phyloP scores from a whole-genome alignment of 2,888 invertebrate species.

The Synanthedon andrenaeformis region DNA sequence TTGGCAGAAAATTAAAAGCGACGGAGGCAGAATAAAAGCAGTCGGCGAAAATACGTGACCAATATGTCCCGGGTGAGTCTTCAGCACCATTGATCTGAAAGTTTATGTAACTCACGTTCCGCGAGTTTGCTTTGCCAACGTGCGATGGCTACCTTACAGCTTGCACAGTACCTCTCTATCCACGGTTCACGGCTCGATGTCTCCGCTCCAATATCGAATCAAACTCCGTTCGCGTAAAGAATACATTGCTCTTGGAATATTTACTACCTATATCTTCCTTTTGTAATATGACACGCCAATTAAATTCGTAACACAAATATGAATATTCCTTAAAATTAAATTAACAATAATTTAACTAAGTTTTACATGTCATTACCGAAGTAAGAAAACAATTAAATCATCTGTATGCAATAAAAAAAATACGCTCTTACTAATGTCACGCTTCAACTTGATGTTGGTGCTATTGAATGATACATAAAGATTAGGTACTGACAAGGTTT shows the following conservation, averaged over 20 bases:
- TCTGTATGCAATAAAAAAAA: no score
- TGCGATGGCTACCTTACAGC: constrained; percentile 48
- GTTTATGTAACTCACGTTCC: constrained; percentile 57
- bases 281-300: no score
- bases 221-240: constrained; percentile 36
- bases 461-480: no score
- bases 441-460: no score
- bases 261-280: neutral
- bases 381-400: no score
- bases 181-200: constrained; percentile 21
- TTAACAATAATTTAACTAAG: no score
- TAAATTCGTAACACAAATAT: no score
- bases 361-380: no score
- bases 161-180: neutral
- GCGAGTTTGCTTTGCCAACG: constrained; percentile 59
- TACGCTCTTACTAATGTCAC: no score
- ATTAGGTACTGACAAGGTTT: no score
- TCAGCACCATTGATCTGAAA: constrained; percentile 24
- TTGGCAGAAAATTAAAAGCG: constrained; percentile 54
- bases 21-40: constrained; percentile 53
- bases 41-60: constrained; percentile 57
- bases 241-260: constrained; percentile 17
- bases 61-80: constrained; percentile 49
- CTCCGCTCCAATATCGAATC: constrained; percentile 42
- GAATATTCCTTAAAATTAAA: no score